Conservation (phyloP, 1,140 invertebrate genomes). For the Drosophila funebris region DNA sequence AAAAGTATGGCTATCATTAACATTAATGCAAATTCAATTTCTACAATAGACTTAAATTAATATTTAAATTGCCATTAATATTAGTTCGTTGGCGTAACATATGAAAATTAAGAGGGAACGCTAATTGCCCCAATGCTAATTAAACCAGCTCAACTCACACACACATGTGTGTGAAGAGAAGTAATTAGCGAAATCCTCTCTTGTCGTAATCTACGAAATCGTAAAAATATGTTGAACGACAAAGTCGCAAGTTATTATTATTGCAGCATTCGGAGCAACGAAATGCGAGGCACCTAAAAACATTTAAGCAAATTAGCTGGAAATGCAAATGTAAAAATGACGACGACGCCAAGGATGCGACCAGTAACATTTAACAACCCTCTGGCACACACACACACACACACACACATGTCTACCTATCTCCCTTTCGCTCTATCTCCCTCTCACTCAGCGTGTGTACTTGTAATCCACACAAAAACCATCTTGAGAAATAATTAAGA, state of each 20-base stretch:
- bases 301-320: constrained; percentile 81
- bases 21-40: constrained; percentile 32
- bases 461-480: constrained; percentile 74
- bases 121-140: constrained; percentile 70
- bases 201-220: constrained; percentile 68
- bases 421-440: background rate
- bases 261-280: constrained; percentile 42
- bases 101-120: constrained; percentile 64
- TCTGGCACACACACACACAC: constrained; percentile 22
- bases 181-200: constrained; percentile 77
- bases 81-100: constrained; percentile 25
- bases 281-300: constrained; percentile 65
- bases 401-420: background rate
- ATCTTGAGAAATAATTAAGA: constrained; percentile 84
- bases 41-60: constrained; percentile 15
- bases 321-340: constrained; percentile 82
- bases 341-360: constrained; percentile 60
- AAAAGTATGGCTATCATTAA: constrained; percentile 39
- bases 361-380: constrained; percentile 75
- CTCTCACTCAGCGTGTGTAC: constrained; percentile 16
- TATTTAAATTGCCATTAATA: constrained; percentile 77
- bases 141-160: too few relatives aligned
- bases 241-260: constrained; percentile 75
- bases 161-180: constrained; percentile 41
- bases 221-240: constrained; percentile 77